Percentiles rank a stretch among this genome's conserved stretches.
These are phyloP conservation scores for Pseudeuparius sepicola DNA, from an alignment of 2,888 invertebrate genomes.

Conservation along the genomic window DNA sequence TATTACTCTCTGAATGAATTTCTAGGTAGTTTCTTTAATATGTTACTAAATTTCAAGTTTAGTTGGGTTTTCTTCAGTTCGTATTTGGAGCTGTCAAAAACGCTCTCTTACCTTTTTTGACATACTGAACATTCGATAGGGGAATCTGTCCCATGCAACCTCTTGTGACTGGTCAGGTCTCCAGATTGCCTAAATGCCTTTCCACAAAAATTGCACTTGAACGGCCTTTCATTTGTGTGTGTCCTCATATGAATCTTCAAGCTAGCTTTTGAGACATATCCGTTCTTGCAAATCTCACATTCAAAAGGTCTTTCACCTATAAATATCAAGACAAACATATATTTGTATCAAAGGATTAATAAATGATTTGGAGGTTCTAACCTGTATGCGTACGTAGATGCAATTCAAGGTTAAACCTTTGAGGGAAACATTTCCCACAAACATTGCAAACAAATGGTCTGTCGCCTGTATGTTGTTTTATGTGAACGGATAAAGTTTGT, in stretches of 20 bases:
- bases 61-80: no score
- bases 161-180: conserved; percentile 39
- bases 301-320: conserved; percentile 39
- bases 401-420: conserved; percentile 38
- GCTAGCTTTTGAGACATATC: conserved; percentile 40
- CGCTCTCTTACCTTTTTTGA: conserved; percentile 38
- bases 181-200: conserved; percentile 40
- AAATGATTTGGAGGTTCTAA: conserved; percentile 19
- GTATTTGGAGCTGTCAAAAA: no score
- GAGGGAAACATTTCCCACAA: conserved; percentile 40
- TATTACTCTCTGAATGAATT: no score
- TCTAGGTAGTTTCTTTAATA: no score
- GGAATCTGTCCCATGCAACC: conserved; percentile 40
- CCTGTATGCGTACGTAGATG: conserved; percentile 40
- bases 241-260: conserved; percentile 41
- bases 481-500: conserved; percentile 35
- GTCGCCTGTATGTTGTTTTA: conserved; percentile 40
- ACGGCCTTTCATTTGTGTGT: conserved; percentile 40
- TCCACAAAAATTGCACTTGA: conserved; percentile 40
- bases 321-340: conserved; percentile 17
- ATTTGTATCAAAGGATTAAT: neutral
- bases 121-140: conserved; percentile 40
- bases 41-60: no score
- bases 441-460: conserved; percentile 39
- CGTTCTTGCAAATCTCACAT: conserved; percentile 40